These are phyloP conservation scores for Eupithecia pulchellata DNA, from an alignment of 2,888 invertebrate genomes.

Conservation along the genomic window DNA sequence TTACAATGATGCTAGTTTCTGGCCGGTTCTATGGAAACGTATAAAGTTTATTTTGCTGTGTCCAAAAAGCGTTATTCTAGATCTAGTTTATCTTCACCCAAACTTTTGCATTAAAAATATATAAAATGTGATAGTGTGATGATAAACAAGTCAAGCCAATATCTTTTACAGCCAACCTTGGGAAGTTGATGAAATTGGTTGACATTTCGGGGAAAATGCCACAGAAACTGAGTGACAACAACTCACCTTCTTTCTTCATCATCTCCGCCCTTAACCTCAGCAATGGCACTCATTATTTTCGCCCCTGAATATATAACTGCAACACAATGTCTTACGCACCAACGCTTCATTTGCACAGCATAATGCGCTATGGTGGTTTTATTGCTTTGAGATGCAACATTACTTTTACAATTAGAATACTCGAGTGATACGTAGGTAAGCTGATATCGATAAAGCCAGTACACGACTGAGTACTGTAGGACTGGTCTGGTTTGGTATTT, in stretches of 20 bases:
- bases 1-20: no score
- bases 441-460: background rate
- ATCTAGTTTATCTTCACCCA: no score
- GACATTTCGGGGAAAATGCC: no score
- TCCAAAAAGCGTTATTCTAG: no score
- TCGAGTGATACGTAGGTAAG: background rate
- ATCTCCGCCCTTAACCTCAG: slow-evolving; percentile 49
- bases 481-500: background rate
- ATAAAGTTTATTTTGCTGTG: no score
- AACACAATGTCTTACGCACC: slow-evolving; percentile 54
- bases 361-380: slow-evolving; percentile 59
- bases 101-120: no score
- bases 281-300: slow-evolving; percentile 55
- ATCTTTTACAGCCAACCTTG: no score
- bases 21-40: no score
- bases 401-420: slow-evolving; percentile 14
- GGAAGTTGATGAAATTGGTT: no score
- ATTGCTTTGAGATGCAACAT: slow-evolving; percentile 43
- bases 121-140: no score
- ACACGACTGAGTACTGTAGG: no score
- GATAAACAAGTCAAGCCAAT: no score
- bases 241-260: slow-evolving; percentile 63
- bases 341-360: slow-evolving; percentile 48
- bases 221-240: slow-evolving; percentile 3
- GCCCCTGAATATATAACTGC: slow-evolving; percentile 64